Evolutionary conservation across 2,888 invertebrate species (phyloP), one percentile per base, ranked within the genome.

Genomic region (Furcula furcula): DNA sequence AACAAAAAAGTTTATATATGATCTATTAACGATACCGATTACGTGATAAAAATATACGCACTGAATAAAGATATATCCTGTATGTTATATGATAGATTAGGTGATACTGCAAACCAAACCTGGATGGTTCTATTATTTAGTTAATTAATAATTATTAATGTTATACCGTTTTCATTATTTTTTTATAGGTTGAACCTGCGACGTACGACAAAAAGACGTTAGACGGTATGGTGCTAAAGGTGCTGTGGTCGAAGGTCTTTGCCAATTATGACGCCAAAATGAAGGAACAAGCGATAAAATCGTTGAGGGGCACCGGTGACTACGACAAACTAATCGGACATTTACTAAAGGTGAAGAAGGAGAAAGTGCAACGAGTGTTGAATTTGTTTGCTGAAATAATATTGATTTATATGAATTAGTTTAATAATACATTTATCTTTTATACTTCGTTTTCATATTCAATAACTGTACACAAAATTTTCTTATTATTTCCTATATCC

Each of bases 231-330:
- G 43, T 86, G 11, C 48, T 84, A 9, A 84, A 78, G 59, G 69
- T 64, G 33, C 62, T 86, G 0, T 85, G 86, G 86, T 76, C 80
- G 0, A 83, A 79, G 58, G 81, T 81, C 0, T 86, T 72, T 37
- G 51, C 54, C 3, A 58, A 64, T n/a, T 69, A 60, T 11, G 77
- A 82, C 5, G 58, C 61, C 0, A 65, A 72, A 49, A 34, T 51
- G 0, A 86, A 81, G 40, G 79, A 83, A 51, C 25, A 56, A 7
- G 75, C 81, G 0, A 84, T 86, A 6, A 76, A 68, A 46, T 51
- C 53, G 10, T 37, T 86, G 11, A 71, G 70, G 32, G 57, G 60
- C 20, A 54, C 56, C 1, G 72, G 68, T 1, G 83, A 85, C 25
- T 84, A 82, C 29, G 69, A 76, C 2, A 76, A 74, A 34, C 50